These are phyloP conservation scores for Eidolon helvum DNA, from an alignment of 2,113 vertebrate genomes.

Conservation along the genomic window DNA sequence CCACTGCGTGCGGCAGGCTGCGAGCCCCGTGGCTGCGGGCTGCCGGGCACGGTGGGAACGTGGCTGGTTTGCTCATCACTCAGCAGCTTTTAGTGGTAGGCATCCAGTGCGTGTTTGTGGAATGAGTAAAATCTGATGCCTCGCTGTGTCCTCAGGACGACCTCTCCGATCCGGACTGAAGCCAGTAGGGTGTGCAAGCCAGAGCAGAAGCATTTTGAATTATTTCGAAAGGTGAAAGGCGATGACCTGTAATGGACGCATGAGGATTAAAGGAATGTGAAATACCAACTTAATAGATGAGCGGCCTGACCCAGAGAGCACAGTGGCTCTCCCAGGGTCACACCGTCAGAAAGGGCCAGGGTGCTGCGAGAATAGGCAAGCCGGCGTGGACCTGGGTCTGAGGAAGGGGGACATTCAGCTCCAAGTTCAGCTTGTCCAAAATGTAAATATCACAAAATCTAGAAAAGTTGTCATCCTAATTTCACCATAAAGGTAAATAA, in stretches of 20 bases:
- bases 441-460: not conserved
- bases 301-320: not conserved
- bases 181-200: not conserved
- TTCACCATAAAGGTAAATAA: not conserved
- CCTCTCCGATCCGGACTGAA: not conserved
- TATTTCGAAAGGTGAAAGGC: not conserved
- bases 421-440: not conserved
- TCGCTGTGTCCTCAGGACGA: not conserved
- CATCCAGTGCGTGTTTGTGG: not conserved
- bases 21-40: rapidly evolving
- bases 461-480: not conserved
- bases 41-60: too few relatives aligned
- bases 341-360: not conserved
- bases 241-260: not conserved
- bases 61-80: not conserved
- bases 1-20: too few relatives aligned
- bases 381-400: not conserved
- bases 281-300: not conserved
- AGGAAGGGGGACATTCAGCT: not conserved
- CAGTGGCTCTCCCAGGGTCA: not conserved
- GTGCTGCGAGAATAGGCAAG: not conserved
- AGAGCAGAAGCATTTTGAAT: not conserved
- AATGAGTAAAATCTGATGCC: not conserved
- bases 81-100: not conserved
- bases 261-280: not conserved